Evolutionary conservation across 37 sponge, comb jelly and placozoan species (phyloP).

Genomic region (Bolinopsis microptera): DNA sequence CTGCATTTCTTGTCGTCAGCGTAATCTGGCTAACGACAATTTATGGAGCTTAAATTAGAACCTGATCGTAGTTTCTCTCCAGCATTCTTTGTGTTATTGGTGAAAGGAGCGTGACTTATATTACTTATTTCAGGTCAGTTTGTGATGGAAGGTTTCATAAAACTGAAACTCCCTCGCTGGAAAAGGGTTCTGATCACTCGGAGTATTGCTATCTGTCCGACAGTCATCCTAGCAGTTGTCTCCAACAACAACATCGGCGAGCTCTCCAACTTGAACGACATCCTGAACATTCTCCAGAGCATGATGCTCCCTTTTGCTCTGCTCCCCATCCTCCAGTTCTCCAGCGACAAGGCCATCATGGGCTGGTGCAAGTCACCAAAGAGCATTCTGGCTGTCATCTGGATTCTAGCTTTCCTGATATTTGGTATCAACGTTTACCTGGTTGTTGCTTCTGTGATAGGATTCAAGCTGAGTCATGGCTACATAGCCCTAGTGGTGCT

Average conservation of each 20-base stretch:
- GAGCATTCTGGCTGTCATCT: conserved; percentile 67
- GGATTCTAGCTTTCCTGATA: conserved; percentile 71
- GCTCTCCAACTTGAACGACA: conserved; percentile 51
- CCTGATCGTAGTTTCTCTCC: too few relatives aligned
- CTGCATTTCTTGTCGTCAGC: too few relatives aligned
- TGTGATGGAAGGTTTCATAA: conserved; percentile 67
- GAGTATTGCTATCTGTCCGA: conserved; percentile 62
- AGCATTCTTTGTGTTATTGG: too few relatives aligned
- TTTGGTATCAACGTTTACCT: conserved; percentile 78
- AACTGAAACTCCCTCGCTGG: conserved; percentile 45
- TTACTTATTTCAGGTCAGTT: conserved; percentile 69
- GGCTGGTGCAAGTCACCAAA: conserved; percentile 74
- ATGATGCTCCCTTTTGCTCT: conserved; percentile 65
- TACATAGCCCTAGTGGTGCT: conserved; percentile 16
- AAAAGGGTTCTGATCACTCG: conserved; percentile 62
- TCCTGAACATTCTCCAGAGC: conserved; percentile 54
- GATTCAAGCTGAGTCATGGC: background rate
- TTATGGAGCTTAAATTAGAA: too few relatives aligned
- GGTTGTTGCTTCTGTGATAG: conserved; percentile 51
- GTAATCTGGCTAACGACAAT: too few relatives aligned
- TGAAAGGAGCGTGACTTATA: too few relatives aligned
- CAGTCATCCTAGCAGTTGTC: conserved; percentile 11
- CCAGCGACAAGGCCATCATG: conserved; percentile 76
- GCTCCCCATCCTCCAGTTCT: conserved; percentile 69
- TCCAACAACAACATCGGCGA: conserved; percentile 68